A percentile compares a stretch with the other conserved stretches of the same genome.
phyloP scores from a whole-genome alignment of 2,797 vertebrate species.

The Sebastiscus albofasciatus region DNA sequence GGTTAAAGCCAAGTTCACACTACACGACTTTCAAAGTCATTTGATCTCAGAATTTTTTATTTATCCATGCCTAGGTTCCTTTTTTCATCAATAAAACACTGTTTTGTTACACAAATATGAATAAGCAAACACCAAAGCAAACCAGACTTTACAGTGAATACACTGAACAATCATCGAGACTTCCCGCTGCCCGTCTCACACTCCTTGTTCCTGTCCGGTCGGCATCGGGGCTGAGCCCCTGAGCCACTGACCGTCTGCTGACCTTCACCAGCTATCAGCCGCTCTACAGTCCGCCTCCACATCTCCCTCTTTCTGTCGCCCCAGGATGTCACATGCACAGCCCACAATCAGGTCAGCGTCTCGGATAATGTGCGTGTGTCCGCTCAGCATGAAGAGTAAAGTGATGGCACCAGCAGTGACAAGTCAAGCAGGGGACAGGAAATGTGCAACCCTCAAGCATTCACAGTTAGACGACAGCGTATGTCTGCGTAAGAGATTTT shows the following conservation, averaged over 20 bases:
- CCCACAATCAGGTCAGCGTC: constrained; percentile 41
- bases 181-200: neutral
- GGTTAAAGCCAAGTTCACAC: no score
- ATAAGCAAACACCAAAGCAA: neutral
- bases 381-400: constrained; percentile 2
- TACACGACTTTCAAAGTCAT: no score
- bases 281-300: constrained; percentile 24
- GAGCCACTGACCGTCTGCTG: constrained; percentile 62
- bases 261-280: constrained; percentile 47
- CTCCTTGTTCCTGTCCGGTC: neutral
- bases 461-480: neutral
- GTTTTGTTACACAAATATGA: neutral
- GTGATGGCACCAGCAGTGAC: constrained; percentile 17
- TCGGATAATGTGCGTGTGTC: neutral
- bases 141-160: neutral
- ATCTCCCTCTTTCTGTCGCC: constrained; percentile 2
- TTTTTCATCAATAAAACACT: neutral
- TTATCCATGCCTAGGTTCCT: neutral
- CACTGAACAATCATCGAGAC: neutral
- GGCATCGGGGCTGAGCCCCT: neutral
- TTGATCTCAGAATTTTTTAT: neutral
- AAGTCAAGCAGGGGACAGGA: constrained; percentile 17
- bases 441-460: neutral
- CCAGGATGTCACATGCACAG: constrained; percentile 40
- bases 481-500: neutral